Evolutionary conservation across 2,888 invertebrate genomes (phyloP).

Genomic region (Sipunculus nudus): DNA sequence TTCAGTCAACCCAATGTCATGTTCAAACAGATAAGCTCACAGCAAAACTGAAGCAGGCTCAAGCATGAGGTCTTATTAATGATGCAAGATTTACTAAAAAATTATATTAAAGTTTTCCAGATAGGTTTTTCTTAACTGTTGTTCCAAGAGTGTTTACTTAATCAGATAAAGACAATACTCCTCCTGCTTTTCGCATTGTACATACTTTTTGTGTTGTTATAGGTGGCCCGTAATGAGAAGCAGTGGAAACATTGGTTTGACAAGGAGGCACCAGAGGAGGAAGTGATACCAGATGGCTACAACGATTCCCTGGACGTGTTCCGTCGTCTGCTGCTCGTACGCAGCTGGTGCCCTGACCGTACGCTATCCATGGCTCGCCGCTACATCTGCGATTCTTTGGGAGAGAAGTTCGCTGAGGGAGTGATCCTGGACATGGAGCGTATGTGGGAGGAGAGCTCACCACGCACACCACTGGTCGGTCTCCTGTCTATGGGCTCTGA

Average conservation of each 20-base stretch:
- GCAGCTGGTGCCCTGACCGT: conserved; percentile 66
- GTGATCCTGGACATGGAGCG: conserved; percentile 66
- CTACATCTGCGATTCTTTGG: conserved; percentile 64
- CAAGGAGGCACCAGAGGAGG: conserved; percentile 66
- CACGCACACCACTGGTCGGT: conserved; percentile 63
- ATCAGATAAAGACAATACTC: background rate
- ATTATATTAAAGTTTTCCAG: too few species aligned
- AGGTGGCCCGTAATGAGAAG: conserved; percentile 63
- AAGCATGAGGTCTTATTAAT: too few species aligned
- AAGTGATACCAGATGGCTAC: conserved; percentile 66
- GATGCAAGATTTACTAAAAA: too few species aligned
- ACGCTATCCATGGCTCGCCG: conserved; percentile 64
- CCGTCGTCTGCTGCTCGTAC: conserved; percentile 63
- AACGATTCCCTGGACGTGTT: conserved; percentile 64
- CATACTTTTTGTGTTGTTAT: conserved; percentile 6
- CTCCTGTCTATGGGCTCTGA: conserved; percentile 66
- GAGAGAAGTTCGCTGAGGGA: conserved; percentile 64
- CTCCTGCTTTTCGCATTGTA: background rate
- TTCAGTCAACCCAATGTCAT: too few species aligned
- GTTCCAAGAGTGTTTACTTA: too few species aligned
- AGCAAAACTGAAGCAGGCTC: too few species aligned
- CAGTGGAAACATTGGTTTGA: conserved; percentile 67
- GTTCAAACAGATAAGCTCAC: too few species aligned
- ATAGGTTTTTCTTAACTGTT: too few species aligned
- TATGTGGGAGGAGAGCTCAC: conserved; percentile 63